Base-by-base conservation (phyloP, 2,888 invertebrate species). In the Drosophila atroscutellata region DNA sequence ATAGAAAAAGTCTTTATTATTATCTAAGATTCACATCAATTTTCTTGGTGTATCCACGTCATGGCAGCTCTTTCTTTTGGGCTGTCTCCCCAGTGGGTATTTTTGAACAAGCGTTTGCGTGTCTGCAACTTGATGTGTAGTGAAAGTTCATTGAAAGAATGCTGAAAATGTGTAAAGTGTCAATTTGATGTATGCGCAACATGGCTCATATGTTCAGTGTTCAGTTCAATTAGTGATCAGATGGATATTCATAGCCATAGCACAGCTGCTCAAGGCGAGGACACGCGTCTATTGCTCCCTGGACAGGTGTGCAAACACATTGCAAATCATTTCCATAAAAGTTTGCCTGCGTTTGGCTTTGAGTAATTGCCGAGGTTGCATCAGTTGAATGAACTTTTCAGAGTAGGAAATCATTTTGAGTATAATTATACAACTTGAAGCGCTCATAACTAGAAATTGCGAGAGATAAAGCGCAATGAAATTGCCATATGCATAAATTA, bases 221-320 rank as follows among this genome's bases (percentile, higher is more conserved):
- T 80, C 54, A 30, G 9, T 68, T 66, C 60, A 52, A 56, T 72
- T 65, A 57, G 61, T 45, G 28, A 60, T 24, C 34, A 11, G 20
- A 51, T 32, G 39, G 20, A 50, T 20, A 69, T 39, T 34, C 42
- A 24, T 66, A 26, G 42, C 28, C 63, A 15, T 8, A 2, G 45
- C 24, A 2, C 15, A 8, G 2, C 24, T 70, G 2, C 24, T 70
- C 79, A 79, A 84, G 81, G 81, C 76, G 74, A 86, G 83, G 83
- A 77, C 83, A 32, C 1, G 26, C 55, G 86, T 74, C 77, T 81
- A 74, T 83, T 84, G 82, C 69, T 74, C 83, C 72, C 45, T 59
- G 34, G 28, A 73, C 39, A 65, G 50, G 61, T 71, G 71, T 69
- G 66, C 71, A 58, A 73, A 72, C 61, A 62, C 45, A 69, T 57